A percentile compares a stretch with the other conserved stretches of the same genome.
These are phyloP conservation scores for Drosophila baimaii DNA, from an alignment of 1,140 invertebrate species.

Conservation along the genomic window DNA sequence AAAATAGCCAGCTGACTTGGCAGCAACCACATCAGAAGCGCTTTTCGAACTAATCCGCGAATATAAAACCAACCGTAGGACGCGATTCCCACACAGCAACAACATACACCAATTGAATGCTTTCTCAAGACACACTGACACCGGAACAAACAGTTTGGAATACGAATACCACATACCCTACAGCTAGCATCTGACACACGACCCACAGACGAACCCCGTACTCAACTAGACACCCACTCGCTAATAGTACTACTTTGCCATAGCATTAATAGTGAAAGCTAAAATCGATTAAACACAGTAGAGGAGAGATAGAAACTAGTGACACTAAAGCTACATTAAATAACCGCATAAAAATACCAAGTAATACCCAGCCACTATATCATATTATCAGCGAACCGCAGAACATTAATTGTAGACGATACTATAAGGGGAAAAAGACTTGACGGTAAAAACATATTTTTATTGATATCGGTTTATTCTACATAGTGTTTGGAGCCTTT, in stretches of 20 bases:
- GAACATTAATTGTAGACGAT: not conserved
- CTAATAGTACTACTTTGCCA: not conserved
- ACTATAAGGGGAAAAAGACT: not conserved
- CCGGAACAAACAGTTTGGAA: constrained; percentile 84
- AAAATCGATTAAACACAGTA: not conserved
- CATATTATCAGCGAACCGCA: not conserved
- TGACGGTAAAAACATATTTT: not conserved
- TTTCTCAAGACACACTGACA: constrained; percentile 79
- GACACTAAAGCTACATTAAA: not conserved
- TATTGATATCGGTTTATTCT: constrained; percentile 1
- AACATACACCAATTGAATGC: constrained; percentile 60
- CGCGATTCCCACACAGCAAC: constrained; percentile 41
- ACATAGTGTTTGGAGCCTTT: not conserved
- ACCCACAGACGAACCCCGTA: constrained; percentile 1
- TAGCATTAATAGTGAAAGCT: not conserved
- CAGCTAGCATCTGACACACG: constrained; percentile 67
- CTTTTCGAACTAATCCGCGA: not conserved
- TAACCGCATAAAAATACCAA: not conserved
- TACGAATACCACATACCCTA: constrained; percentile 83
- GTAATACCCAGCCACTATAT: constrained; percentile 6
- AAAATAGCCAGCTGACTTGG: not conserved
- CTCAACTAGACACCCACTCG: constrained; percentile 4
- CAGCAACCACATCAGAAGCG: too few relatives aligned
- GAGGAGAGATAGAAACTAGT: not conserved
- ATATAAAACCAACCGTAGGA: not conserved